A percentile compares a stretch with the other conserved stretches of the same genome.
Conservation (phyloP, 2,888 invertebrate genomes). For the Aethes cnicana region DNA sequence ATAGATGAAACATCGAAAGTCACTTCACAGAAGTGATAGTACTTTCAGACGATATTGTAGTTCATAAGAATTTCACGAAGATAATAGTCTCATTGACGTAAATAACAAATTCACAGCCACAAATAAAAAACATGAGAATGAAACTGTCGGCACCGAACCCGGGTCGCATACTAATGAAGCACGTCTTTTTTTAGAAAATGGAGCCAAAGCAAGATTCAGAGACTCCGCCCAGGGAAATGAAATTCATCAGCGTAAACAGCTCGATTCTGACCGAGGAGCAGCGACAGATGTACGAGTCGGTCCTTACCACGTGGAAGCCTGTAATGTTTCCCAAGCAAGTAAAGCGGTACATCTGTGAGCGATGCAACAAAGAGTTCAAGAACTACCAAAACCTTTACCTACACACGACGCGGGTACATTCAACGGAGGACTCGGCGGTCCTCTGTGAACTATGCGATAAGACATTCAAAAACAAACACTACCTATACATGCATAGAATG, state of each 20-base stretch:
- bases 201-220: constrained; percentile 14
- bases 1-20: too few species aligned
- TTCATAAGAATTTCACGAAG: too few species aligned
- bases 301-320: constrained; percentile 33
- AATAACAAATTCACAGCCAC: neutral
- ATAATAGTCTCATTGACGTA: too few species aligned
- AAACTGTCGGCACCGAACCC: neutral
- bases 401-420: constrained; percentile 71
- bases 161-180: constrained; percentile 9
- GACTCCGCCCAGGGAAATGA: constrained; percentile 24
- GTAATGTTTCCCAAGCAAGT: constrained; percentile 57
- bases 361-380: constrained; percentile 73
- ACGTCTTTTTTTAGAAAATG: constrained; percentile 21
- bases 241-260: constrained; percentile 32
- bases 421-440: constrained; percentile 68
- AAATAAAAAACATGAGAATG: neutral
- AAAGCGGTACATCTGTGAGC: constrained; percentile 66
- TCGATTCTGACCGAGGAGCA: constrained; percentile 33
- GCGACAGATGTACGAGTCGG: constrained; percentile 35
- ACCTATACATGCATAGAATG: constrained; percentile 76
- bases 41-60: too few species aligned
- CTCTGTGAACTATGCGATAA: constrained; percentile 71
- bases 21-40: too few species aligned
- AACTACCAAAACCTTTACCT: constrained; percentile 73
- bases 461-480: constrained; percentile 74